Evolutionary conservation across 1,140 invertebrate species (phyloP).

Genomic region (Cephus cinctus): DNA sequence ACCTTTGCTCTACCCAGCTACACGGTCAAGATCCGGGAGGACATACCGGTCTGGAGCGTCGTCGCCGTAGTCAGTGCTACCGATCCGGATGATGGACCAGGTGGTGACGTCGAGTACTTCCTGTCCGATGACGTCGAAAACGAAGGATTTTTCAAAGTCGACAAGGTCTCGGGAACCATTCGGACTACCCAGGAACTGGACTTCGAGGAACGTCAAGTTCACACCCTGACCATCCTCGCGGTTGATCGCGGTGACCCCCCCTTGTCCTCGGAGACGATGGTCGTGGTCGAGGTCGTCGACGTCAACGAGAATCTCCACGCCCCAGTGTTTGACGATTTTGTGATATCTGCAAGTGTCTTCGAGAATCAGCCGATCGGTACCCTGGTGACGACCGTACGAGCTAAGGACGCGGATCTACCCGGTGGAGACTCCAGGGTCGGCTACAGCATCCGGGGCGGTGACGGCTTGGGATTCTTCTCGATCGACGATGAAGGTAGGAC

Average conservation of each 20-base stretch:
- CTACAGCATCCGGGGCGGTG: slow-evolving; percentile 86
- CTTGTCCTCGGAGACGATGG: slow-evolving; percentile 70
- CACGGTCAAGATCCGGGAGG: slow-evolving; percentile 84
- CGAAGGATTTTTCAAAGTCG: slow-evolving; percentile 72
- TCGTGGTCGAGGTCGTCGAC: slow-evolving; percentile 87
- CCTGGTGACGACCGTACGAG: slow-evolving; percentile 74
- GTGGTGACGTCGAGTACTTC: slow-evolving; percentile 74
- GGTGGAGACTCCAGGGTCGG: slow-evolving; percentile 76
- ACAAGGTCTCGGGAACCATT: slow-evolving; percentile 79
- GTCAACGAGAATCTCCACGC: slow-evolving; percentile 89
- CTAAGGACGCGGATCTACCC: slow-evolving; percentile 75
- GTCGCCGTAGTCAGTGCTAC: slow-evolving; percentile 82
- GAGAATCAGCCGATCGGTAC: slow-evolving; percentile 77
- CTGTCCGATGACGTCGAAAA: slow-evolving; percentile 68
- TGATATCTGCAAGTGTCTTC: slow-evolving; percentile 66
- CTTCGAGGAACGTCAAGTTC: slow-evolving; percentile 85
- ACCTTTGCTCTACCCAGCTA: slow-evolving; percentile 74
- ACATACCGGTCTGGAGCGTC: slow-evolving; percentile 83
- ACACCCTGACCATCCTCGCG: slow-evolving; percentile 82
- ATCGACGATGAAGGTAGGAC: slow-evolving; percentile 89
- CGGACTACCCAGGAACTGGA: slow-evolving; percentile 75
- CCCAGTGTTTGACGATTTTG: slow-evolving; percentile 82
- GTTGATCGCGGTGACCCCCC: slow-evolving; percentile 76
- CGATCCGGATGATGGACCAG: slow-evolving; percentile 82
- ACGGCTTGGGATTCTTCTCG: slow-evolving; percentile 87